Evolutionary conservation across 64 coral and sea anemone species (phyloP).

Genomic region (Orbicella faveolata): DNA sequence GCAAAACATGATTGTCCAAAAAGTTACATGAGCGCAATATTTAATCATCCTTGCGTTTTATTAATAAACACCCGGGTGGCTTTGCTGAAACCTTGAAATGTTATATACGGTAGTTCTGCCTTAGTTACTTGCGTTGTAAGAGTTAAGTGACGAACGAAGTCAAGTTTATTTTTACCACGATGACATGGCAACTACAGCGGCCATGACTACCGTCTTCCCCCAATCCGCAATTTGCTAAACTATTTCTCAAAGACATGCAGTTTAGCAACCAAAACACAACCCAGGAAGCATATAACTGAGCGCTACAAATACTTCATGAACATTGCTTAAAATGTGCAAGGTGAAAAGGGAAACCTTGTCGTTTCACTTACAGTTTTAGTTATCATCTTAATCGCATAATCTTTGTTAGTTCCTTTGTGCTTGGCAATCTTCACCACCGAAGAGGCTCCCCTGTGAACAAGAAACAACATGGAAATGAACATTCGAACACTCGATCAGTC

Average conservation of each 20-base stretch:
- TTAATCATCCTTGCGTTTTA: neutral
- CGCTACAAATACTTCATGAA: too few species aligned
- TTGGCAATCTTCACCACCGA: conserved; percentile 76
- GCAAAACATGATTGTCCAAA: neutral
- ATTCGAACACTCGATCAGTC: conserved; percentile 22
- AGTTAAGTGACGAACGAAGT: neutral
- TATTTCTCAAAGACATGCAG: neutral
- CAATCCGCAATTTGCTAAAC: neutral
- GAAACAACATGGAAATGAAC: conserved; percentile 2
- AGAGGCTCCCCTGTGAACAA: conserved; percentile 79
- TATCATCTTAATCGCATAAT: conserved; percentile 94
- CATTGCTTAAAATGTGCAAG: neutral
- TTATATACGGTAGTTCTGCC: neutral
- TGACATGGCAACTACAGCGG: conserved; percentile 20
- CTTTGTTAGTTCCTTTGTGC: conserved; percentile 79
- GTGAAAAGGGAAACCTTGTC: neutral
- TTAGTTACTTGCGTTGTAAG: too few species aligned
- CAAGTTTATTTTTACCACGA: neutral
- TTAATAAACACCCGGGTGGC: neutral
- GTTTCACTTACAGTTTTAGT: conserved; percentile 86
- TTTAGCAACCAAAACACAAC: neutral
- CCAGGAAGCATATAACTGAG: neutral
- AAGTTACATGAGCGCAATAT: neutral
- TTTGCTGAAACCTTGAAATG: neutral
- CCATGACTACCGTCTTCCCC: neutral